A percentile compares a stretch with the other conserved stretches of the same genome.
Evolutionary conservation across 2,888 invertebrate genomes (phyloP).

Genomic region (Thelaira solivaga): DNA sequence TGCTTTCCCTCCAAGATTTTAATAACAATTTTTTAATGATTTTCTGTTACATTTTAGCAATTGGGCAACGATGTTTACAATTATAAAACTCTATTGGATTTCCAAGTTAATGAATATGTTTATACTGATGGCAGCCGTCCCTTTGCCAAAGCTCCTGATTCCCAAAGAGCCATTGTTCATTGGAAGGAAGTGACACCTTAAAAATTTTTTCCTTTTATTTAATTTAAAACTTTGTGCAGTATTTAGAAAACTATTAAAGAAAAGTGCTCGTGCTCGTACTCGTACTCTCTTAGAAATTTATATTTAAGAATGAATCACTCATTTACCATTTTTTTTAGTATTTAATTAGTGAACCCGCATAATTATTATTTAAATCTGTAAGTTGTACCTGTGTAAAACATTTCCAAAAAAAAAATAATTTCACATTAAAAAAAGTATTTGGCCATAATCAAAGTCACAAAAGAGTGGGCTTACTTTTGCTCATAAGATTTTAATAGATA

Average conservation of each 20-base stretch:
- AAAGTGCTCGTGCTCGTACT: too few species aligned
- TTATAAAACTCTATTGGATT: slow-evolving; percentile 86
- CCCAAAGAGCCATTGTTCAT: slow-evolving; percentile 86
- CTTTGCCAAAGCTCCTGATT: slow-evolving; percentile 86
- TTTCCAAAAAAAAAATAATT: not conserved
- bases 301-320: not conserved
- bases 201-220: not conserved
- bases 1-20: not conserved
- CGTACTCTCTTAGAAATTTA: slow-evolving; percentile 18
- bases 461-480: too few species aligned
- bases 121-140: slow-evolving; percentile 85
- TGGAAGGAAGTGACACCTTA: slow-evolving; percentile 80
- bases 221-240: slow-evolving; percentile 36
- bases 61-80: slow-evolving; percentile 87
- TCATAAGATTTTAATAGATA: too few species aligned
- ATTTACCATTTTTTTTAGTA: slow-evolving; percentile 7
- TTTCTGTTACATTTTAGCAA: slow-evolving; percentile 82
- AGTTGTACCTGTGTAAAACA: slow-evolving; percentile 32
- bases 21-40: not conserved
- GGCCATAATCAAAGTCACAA: too few species aligned
- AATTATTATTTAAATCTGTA: too few species aligned
- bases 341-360: slow-evolving; percentile 1
- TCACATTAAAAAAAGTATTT: too few species aligned
- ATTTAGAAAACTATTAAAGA: slow-evolving; percentile 36
- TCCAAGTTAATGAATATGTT: slow-evolving; percentile 88